phyloP scores from a whole-genome alignment of 2,888 invertebrate genomes.

The Conops quadrifasciatus region DNA sequence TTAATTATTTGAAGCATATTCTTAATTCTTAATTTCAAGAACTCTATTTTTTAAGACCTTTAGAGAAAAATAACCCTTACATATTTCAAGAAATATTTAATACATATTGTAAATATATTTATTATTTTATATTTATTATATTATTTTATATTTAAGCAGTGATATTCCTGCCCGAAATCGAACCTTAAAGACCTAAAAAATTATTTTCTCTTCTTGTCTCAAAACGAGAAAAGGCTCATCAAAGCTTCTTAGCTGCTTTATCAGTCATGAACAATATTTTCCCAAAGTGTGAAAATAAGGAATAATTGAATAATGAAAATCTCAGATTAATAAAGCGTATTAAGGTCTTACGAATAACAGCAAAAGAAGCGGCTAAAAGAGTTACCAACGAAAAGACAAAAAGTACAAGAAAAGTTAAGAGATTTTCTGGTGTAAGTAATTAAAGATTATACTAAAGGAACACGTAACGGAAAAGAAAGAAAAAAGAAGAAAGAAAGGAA shows the following conservation, averaged over 20 bases:
- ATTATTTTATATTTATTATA: too few relatives aligned
- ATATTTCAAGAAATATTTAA: too few relatives aligned
- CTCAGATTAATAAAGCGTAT: not conserved
- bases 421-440: not conserved
- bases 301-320: conserved; percentile 11
- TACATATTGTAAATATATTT: too few relatives aligned
- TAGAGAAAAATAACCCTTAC: too few relatives aligned
- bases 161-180: too few relatives aligned
- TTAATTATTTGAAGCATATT: too few relatives aligned
- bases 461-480: not conserved
- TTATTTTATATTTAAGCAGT: too few relatives aligned
- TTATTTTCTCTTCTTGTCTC: too few relatives aligned
- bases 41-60: too few relatives aligned
- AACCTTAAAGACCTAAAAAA: too few relatives aligned
- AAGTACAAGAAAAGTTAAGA: not conserved
- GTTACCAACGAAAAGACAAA: not conserved
- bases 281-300: not conserved
- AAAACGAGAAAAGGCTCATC: too few relatives aligned
- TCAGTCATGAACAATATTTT: not conserved
- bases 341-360: not conserved
- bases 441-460: conserved; percentile 9
- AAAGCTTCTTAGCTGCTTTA: not conserved
- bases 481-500: conserved; percentile 3
- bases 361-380: not conserved
- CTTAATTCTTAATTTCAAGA: too few relatives aligned